A percentile compares a stretch with the other conserved stretches of the same genome.
Conservation (phyloP, 2,888 invertebrate species). For the Scaptomyza polygonia region DNA sequence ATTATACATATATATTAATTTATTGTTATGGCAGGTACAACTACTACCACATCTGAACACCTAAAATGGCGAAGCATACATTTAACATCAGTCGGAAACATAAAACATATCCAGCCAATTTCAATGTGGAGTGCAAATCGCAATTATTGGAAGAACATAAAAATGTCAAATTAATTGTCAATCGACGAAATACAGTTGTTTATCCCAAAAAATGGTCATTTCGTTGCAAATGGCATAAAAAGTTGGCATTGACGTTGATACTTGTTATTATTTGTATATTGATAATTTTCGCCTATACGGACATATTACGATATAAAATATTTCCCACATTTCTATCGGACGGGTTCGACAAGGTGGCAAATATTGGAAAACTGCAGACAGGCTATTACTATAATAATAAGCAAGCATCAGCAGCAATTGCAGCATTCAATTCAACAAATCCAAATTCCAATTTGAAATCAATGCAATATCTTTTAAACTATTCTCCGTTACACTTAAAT, state of each 20-base stretch:
- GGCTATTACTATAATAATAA: conserved; percentile 39
- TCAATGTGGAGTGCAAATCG: conserved; percentile 64
- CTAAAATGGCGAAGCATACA: conserved; percentile 64
- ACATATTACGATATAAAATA: conserved; percentile 71
- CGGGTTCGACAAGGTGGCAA: conserved; percentile 40
- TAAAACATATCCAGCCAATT: conserved; percentile 69
- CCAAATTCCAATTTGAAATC: conserved; percentile 44
- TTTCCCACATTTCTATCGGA: conserved; percentile 71
- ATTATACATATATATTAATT: conserved; percentile 8
- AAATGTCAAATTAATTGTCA: conserved; percentile 67
- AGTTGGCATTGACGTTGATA: conserved; percentile 73
- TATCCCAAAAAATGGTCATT: conserved; percentile 57
- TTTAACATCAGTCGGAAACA: conserved; percentile 67
- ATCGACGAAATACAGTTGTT: conserved; percentile 53
- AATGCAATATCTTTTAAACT: conserved; percentile 63
- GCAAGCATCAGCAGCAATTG: conserved; percentile 21
- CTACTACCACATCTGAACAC: conserved; percentile 13
- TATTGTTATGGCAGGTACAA: conserved; percentile 34
- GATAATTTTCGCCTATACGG: conserved; percentile 81
- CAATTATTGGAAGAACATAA: conserved; percentile 68
- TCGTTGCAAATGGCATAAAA: conserved; percentile 80
- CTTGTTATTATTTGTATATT: conserved; percentile 79
- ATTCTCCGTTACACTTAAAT: conserved; percentile 54
- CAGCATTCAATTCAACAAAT: conserved; percentile 14
- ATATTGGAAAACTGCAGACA: conserved; percentile 43